Conservation (phyloP, 2,888 invertebrate species). For the Coelogynopora nodosa region DNA sequence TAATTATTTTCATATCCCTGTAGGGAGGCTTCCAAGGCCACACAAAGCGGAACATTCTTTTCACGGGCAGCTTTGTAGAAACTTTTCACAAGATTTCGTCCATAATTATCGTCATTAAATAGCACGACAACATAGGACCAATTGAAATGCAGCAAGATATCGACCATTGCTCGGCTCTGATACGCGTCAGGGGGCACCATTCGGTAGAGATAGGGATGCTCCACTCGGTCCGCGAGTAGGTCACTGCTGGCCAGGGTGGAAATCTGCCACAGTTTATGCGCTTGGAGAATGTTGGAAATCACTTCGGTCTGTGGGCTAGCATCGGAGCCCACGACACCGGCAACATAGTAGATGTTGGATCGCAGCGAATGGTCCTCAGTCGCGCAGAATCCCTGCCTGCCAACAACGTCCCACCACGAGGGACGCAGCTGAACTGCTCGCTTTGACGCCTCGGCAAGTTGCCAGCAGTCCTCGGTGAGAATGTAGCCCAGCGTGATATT, state of each 20-base stretch:
- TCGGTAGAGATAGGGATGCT: slow-evolving; percentile 27
- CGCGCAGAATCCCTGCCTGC: not conserved
- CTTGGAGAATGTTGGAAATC: slow-evolving; percentile 20
- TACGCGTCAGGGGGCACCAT: slow-evolving; percentile 36
- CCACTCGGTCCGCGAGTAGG: not conserved
- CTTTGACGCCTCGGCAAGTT: not conserved
- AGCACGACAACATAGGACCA: slow-evolving; percentile 36
- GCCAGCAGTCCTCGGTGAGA: not conserved
- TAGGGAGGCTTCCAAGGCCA: not conserved
- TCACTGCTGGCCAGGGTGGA: not conserved
- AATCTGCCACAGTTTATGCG: not conserved
- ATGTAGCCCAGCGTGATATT: slow-evolving; percentile 19
- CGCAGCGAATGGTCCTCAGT: not conserved
- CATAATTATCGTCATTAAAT: not conserved
- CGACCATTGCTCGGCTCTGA: slow-evolving; percentile 8
- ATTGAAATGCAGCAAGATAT: slow-evolving; percentile 4
- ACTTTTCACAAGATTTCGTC: slow-evolving; percentile 10
- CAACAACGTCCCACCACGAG: not conserved
- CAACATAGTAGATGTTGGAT: not conserved
- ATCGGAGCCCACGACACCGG: slow-evolving; percentile 6
- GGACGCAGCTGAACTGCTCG: not conserved
- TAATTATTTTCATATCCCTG: slow-evolving; percentile 3
- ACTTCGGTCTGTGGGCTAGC: not conserved
- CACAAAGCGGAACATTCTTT: not conserved
- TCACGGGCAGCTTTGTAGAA: not conserved